phyloP scores from a whole-genome alignment of 2,888 invertebrate genomes.

The Muscina levida region DNA sequence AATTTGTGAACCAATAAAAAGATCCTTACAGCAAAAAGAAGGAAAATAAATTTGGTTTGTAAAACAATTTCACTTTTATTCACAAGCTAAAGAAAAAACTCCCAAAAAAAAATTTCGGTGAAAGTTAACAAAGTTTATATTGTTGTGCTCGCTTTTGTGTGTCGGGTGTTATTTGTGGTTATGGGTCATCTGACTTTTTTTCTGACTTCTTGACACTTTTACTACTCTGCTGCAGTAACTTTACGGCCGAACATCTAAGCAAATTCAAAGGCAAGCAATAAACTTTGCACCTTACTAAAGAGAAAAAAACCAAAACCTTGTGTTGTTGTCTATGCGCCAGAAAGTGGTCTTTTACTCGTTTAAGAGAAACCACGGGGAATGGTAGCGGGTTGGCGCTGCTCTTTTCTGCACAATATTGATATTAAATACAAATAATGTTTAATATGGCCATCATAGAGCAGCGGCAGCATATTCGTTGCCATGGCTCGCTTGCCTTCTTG shows the following conservation, averaged over 20 bases:
- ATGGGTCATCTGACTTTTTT: conserved; percentile 1
- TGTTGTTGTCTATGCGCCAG: too few relatives aligned
- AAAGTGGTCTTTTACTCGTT: too few relatives aligned
- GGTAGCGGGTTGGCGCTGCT: background rate
- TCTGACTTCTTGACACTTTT: background rate
- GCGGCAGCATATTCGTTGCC: background rate
- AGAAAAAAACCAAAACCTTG: too few relatives aligned
- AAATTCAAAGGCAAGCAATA: background rate
- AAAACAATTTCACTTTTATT: conserved; percentile 34
- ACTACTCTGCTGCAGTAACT: background rate
- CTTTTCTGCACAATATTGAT: conserved; percentile 12
- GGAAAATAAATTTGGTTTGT: background rate
- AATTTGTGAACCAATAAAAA: background rate
- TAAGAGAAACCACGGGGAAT: too few relatives aligned
- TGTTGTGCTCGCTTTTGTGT: background rate
- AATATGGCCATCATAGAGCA: background rate
- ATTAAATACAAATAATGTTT: conserved; percentile 19
- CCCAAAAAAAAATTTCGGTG: too few relatives aligned
- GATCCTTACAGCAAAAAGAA: background rate
- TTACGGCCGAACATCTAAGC: too few relatives aligned
- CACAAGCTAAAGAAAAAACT: background rate
- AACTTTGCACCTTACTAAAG: background rate
- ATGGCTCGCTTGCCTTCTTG: background rate
- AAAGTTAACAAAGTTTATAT: background rate
- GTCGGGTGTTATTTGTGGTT: conserved; percentile 4